phyloP scores from a whole-genome alignment of 2,113 vertebrate genomes.

The Charadrius vociferus region DNA sequence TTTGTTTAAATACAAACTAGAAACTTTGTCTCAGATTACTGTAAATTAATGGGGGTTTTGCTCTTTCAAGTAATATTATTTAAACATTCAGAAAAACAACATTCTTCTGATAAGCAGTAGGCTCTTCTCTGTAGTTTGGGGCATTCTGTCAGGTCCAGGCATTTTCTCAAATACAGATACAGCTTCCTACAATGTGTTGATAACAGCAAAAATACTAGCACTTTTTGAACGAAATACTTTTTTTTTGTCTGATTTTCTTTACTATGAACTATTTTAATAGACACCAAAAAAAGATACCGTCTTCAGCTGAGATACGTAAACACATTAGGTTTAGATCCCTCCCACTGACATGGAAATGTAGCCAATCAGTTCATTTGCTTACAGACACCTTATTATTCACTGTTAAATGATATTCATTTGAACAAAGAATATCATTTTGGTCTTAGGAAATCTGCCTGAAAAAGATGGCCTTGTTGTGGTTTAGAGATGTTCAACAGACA shows the following conservation, averaged over 20 bases:
- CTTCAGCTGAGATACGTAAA: background rate
- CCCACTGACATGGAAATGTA: background rate
- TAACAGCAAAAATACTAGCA: background rate
- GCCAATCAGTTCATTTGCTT: background rate
- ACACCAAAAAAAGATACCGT: background rate
- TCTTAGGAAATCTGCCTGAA: background rate
- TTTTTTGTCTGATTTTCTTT: background rate
- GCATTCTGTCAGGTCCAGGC: background rate
- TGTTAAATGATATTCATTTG: background rate
- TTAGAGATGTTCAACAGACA: background rate
- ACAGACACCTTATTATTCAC: background rate
- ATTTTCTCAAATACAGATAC: background rate
- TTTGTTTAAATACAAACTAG: background rate
- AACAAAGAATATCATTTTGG: background rate
- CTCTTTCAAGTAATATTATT: background rate
- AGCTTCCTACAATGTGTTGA: background rate
- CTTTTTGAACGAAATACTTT: background rate
- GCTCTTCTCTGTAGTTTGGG: background rate
- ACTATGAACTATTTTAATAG: background rate
- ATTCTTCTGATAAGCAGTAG: background rate
- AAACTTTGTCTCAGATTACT: background rate
- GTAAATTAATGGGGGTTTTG: background rate
- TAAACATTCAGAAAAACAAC: background rate
- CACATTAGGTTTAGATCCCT: background rate
- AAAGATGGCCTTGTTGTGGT: background rate